Percentiles rank a stretch among this genome's conserved stretches.
Evolutionary conservation across 2,797 vertebrate species (phyloP).

Genomic region (Epinephelus awoara): DNA sequence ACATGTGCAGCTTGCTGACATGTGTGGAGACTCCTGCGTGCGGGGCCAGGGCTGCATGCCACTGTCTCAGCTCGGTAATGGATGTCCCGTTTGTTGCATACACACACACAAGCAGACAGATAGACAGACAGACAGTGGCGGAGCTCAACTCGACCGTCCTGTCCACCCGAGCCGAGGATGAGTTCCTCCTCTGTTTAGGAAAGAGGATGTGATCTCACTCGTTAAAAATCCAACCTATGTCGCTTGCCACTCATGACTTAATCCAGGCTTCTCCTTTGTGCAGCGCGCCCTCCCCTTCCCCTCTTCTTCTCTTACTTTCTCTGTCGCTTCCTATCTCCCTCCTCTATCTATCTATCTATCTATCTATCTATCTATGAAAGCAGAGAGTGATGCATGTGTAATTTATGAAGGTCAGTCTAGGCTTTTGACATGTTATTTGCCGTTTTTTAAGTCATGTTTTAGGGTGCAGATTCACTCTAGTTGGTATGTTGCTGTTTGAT

Average conservation of each 20-base stretch:
- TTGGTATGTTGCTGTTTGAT: neutral
- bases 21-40: conserved; percentile 68
- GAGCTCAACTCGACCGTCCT: conserved; percentile 63
- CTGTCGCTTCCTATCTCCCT: conserved; percentile 33
- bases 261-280: conserved; percentile 89
- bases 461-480: neutral
- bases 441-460: neutral
- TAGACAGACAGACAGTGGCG: conserved; percentile 66
- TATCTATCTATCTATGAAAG: neutral
- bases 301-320: conserved; percentile 74
- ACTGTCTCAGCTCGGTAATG: conserved; percentile 72
- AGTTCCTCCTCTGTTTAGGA: conserved; percentile 88
- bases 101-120: conserved; percentile 33
- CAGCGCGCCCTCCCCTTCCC: conserved; percentile 76
- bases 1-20: conserved; percentile 66
- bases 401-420: neutral
- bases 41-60: conserved; percentile 66
- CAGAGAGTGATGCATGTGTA: neutral
- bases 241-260: conserved; percentile 91
- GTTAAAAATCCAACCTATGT: conserved; percentile 92
- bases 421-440: neutral
- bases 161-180: conserved; percentile 83
- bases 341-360: neutral
- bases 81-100: conserved; percentile 70
- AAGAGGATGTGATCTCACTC: conserved; percentile 96